Percentiles rank a stretch among this genome's conserved stretches.
Evolutionary conservation across 2,113 vertebrate species (phyloP).

Genomic region (Engraulis encrasicolus): DNA sequence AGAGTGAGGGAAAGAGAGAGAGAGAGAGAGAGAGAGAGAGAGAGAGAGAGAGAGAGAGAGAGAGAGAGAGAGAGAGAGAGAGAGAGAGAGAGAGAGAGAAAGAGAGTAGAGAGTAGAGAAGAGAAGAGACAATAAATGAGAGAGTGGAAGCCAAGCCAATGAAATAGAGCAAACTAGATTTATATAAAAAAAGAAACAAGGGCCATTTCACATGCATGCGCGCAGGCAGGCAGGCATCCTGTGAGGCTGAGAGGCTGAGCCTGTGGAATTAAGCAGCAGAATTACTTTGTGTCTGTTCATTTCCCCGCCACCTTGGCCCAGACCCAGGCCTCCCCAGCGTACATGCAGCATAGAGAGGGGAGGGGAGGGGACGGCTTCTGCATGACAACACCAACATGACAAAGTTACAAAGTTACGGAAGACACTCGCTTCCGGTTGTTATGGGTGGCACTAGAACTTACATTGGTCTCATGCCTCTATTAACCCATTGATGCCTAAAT

Average conservation of each 20-base stretch:
- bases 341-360: no score
- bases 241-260: not conserved
- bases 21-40: slow-evolving; percentile 38
- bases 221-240: not conserved
- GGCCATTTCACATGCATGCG: slow-evolving; percentile 9
- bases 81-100: not conserved
- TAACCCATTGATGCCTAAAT: no score
- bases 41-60: no score
- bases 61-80: slow-evolving; percentile 32
- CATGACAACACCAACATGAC: not conserved
- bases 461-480: no score
- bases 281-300: not conserved
- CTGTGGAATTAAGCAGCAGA: not conserved
- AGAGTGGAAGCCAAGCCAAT: not conserved
- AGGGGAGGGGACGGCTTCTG: not conserved
- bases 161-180: slow-evolving; percentile 34
- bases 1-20: slow-evolving; percentile 54
- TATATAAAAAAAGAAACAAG: slow-evolving; percentile 4
- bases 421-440: no score
- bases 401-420: not conserved
- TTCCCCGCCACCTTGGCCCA: not conserved
- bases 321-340: not conserved
- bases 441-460: not conserved
- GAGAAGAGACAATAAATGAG: slow-evolving; percentile 36
- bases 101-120: no score